phyloP scores from a whole-genome alignment of 2,113 vertebrate genomes.

The Erpornis zantholeuca region DNA sequence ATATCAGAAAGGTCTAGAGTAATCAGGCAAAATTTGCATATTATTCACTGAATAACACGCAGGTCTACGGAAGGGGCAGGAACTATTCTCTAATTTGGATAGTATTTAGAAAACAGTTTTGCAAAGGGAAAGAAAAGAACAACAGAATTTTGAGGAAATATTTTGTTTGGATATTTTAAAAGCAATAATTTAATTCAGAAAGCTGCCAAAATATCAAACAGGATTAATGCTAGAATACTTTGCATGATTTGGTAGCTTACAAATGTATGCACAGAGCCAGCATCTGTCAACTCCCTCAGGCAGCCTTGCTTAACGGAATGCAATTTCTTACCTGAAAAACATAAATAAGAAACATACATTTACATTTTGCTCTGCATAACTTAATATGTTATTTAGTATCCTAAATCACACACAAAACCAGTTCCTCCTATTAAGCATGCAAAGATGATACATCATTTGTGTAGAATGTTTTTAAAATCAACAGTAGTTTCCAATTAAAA shows the following conservation, averaged over 20 bases:
- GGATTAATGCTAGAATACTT: slow-evolving; percentile 48
- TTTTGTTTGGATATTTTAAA: not conserved
- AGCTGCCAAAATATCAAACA: slow-evolving; percentile 1
- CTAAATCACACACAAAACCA: slow-evolving; percentile 48
- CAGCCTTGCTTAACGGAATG: slow-evolving; percentile 71
- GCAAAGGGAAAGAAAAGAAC: not conserved
- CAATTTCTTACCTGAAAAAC: slow-evolving; percentile 83
- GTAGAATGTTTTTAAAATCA: slow-evolving; percentile 48
- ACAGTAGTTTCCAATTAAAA: slow-evolving; percentile 55
- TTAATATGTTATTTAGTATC: slow-evolving; percentile 60
- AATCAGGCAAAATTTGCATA: not conserved
- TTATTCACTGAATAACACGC: not conserved
- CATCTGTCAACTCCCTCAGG: slow-evolving; percentile 75
- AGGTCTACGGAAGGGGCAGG: not conserved
- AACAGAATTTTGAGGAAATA: not conserved
- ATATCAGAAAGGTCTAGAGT: not conserved
- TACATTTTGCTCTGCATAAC: slow-evolving; percentile 66
- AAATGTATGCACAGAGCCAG: slow-evolving; percentile 71
- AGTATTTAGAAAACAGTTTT: not conserved
- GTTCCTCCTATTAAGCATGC: slow-evolving; percentile 45
- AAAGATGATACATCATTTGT: not conserved
- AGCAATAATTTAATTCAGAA: not conserved
- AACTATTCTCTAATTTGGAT: not conserved
- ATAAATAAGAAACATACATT: slow-evolving; percentile 72
- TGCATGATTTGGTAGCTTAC: slow-evolving; percentile 74